These are phyloP conservation scores for Baryphthengus martii DNA, from an alignment of 2,113 vertebrate species.

Conservation along the genomic window DNA sequence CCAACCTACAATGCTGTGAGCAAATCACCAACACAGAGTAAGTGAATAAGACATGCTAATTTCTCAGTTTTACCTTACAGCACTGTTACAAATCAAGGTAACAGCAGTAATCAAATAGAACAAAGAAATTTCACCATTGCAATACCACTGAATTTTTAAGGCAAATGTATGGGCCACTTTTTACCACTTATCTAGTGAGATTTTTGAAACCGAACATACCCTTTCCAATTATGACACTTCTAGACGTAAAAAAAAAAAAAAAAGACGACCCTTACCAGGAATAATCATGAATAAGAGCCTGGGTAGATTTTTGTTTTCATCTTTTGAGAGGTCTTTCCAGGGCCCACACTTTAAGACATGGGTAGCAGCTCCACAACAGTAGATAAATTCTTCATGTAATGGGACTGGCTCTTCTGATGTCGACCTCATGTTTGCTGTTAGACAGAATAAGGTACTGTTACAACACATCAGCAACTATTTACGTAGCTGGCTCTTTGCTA, in stretches of 20 bases:
- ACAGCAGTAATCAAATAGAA: neutral
- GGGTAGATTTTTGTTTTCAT: conserved; percentile 54
- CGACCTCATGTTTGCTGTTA: conserved; percentile 38
- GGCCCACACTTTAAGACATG: conserved; percentile 78
- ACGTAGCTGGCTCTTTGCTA: neutral
- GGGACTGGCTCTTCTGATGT: conserved; percentile 65
- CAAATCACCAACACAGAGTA: neutral
- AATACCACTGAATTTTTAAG: neutral
- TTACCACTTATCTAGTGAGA: neutral
- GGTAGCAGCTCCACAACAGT: conserved; percentile 75
- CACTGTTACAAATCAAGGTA: neutral
- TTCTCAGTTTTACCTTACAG: neutral
- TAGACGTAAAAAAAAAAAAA: neutral
- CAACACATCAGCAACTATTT: neutral
- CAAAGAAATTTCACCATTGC: neutral
- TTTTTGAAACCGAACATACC: neutral
- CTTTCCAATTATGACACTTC: neutral
- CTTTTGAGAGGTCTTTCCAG: conserved; percentile 70
- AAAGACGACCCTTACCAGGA: conserved; percentile 72
- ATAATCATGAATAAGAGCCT: conserved; percentile 77
- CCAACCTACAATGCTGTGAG: neutral
- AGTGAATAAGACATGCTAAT: neutral
- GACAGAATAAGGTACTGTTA: conserved; percentile 16
- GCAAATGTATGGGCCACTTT: accelerated
- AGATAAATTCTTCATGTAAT: conserved; percentile 74